Evolutionary conservation across 2,797 vertebrate species (phyloP).

Genomic region (Cryptoprocta ferox): DNA sequence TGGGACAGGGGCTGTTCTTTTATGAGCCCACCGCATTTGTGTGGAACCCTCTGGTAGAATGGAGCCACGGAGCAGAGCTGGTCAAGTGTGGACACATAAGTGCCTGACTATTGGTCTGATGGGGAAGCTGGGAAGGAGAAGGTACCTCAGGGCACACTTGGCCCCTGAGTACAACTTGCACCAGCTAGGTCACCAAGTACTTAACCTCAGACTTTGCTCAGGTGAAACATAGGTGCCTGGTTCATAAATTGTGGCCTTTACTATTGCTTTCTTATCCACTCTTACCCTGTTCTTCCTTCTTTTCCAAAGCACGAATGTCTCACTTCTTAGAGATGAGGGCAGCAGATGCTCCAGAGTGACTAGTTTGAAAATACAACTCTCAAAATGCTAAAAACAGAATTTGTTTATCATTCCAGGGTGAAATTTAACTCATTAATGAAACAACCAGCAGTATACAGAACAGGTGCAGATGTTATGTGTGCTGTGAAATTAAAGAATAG

Average conservation of each 20-base stretch:
- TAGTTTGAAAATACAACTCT: not conserved
- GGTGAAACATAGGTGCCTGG: not conserved
- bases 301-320: not conserved
- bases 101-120: not conserved
- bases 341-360: not conserved
- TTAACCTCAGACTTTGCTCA: not conserved
- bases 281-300: not conserved
- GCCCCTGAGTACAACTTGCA: not conserved
- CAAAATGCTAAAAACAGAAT: not conserved
- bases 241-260: not conserved
- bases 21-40: accelerated
- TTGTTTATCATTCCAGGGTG: not conserved
- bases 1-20: not conserved
- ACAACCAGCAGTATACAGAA: not conserved
- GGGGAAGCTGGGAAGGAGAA: not conserved
- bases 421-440: not conserved
- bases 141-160: not conserved
- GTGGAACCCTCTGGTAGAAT: not conserved
- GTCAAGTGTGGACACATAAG: not conserved
- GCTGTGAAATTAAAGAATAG: not conserved
- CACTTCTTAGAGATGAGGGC: not conserved
- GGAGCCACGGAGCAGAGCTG: not conserved
- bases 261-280: not conserved
- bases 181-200: not conserved
- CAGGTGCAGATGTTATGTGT: not conserved